phyloP scores from a whole-genome alignment of 1,140 invertebrate genomes.

The Coenobita brevimanus region DNA sequence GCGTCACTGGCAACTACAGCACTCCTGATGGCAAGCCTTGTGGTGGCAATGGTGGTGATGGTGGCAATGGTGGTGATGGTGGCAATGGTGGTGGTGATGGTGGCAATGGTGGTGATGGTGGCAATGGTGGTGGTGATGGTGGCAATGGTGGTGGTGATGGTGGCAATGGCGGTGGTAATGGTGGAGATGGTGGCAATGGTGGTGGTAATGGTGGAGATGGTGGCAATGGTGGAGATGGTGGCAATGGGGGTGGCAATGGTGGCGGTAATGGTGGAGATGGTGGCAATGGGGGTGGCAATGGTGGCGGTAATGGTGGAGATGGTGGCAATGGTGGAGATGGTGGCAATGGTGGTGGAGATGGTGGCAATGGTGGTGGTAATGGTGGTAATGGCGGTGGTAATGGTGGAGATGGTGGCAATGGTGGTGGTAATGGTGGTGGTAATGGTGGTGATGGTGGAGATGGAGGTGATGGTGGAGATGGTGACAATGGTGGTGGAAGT shows the following conservation, averaged over 20 bases:
- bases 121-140: not conserved
- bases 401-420: not conserved
- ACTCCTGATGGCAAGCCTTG: no score
- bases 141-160: not conserved
- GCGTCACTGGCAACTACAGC: no score
- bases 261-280: no score
- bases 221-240: not conserved
- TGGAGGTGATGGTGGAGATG: not conserved
- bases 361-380: not conserved
- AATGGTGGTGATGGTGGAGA: no score
- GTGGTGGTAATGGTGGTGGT: not conserved
- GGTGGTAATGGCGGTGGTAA: no score
- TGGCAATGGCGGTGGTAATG: not conserved
- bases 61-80: no score
- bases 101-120: not conserved
- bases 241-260: not conserved
- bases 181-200: no score
- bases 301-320: not conserved
- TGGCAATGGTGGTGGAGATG: not conserved
- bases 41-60: no score
- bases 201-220: no score
- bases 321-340: not conserved
- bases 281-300: not conserved
- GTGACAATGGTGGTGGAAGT: not conserved
- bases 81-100: not conserved